Conservation (phyloP, 1,140 invertebrate species). For the Zaprionus gabonicus region DNA sequence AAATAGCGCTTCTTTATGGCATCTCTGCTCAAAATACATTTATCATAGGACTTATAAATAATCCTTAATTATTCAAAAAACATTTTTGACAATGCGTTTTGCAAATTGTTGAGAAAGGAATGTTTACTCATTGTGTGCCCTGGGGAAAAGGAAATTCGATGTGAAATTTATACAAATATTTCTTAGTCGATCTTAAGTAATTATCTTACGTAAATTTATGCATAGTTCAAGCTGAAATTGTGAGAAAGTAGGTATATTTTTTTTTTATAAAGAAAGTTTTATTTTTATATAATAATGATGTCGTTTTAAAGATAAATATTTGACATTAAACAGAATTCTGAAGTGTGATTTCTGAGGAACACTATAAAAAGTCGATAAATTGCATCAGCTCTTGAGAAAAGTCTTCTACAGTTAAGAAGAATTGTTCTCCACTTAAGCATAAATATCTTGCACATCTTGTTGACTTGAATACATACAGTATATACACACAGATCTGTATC, state of each 20-base stretch:
- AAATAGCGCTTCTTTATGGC: conserved; percentile 28
- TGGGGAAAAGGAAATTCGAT: not conserved
- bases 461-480: conserved; percentile 22
- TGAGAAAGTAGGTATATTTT: not conserved
- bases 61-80: conserved; percentile 29
- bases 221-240: not conserved
- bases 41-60: conserved; percentile 46
- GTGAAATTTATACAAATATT: not conserved
- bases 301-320: no score
- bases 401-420: conserved; percentile 41
- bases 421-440: conserved; percentile 46
- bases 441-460: conserved; percentile 67
- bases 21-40: conserved; percentile 36
- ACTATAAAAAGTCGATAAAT: conserved; percentile 34
- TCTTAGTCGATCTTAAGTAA: not conserved
- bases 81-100: conserved; percentile 5
- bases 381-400: conserved; percentile 43
- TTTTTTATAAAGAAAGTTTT: not conserved
- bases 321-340: conserved; percentile 14
- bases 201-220: not conserved
- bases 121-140: not conserved
- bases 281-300: no score
- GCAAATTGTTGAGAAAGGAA: not conserved
- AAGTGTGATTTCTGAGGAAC: conserved; percentile 22
- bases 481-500: conserved; percentile 14